Evolutionary conservation across 2,797 vertebrate species (phyloP).

Genomic region (Lateolabrax maculatus): DNA sequence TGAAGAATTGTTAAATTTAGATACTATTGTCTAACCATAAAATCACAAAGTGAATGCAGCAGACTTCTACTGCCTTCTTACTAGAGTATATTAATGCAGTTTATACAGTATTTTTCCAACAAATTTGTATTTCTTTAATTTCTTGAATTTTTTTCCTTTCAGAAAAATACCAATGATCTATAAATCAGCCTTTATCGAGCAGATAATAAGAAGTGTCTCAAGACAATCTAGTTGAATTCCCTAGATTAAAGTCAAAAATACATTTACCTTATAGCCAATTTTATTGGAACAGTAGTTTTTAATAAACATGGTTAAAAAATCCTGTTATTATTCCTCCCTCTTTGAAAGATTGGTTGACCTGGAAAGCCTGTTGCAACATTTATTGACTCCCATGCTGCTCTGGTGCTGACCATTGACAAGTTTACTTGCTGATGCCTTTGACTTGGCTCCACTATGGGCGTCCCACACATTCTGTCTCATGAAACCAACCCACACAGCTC

Average conservation of each 20-base stretch:
- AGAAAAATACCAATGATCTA: not conserved
- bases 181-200: not conserved
- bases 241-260: not conserved
- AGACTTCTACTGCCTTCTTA: not conserved
- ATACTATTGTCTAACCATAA: not conserved
- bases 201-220: not conserved
- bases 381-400: not conserved
- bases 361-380: not conserved
- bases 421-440: conserved; percentile 19
- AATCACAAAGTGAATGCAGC: not conserved
- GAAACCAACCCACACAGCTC: conserved; percentile 30
- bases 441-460: not conserved
- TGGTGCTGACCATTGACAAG: conserved; percentile 24
- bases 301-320: not conserved
- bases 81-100: not conserved
- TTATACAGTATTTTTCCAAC: not conserved
- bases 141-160: too few species aligned
- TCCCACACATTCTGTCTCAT: conserved; percentile 45
- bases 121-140: not conserved
- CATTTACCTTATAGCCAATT: not conserved
- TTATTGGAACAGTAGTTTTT: not conserved
- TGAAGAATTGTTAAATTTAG: not conserved
- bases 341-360: not conserved
- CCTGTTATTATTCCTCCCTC: not conserved
- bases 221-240: not conserved